Evolutionary conservation across 2,888 invertebrate genomes (phyloP), one percentile per base, ranked within the genome.

Genomic region (Orthosia incerta): DNA sequence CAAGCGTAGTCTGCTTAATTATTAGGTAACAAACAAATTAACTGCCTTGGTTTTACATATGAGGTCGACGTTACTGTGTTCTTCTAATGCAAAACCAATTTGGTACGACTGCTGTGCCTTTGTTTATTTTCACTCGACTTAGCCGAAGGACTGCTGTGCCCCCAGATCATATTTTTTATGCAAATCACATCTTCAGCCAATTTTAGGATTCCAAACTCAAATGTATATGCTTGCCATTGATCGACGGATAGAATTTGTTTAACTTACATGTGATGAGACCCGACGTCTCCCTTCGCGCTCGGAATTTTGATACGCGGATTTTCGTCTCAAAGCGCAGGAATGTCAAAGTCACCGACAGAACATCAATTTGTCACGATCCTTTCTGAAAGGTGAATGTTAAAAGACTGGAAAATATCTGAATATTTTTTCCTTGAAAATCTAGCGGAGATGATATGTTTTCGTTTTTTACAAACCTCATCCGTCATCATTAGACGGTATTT

Each of bases 331-430:
- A 74, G n/a, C 53, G 31, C 3, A 79, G 9, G 56, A 76, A 69
- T 63, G 64, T 70, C 85, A 67, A 70, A 71, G 48, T 71, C 76
- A 76, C 60, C 18, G 77, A 71, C 84, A 81, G 69, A 56, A 23
- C 74, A 71, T 82, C 83, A 74, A 84, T 83, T 84, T 84, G 82
- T 83, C 85, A 82, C 78, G 82, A 73, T 68, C 57, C 11, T 55
- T 39, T 39, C 23, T 74, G 45, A 71, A 84, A 63, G 78, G 70
- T 73, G 70, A 53, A 56, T 73, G 67, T 71, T 82, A 62, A 77
- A 84, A 74, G 65, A 82, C 82, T 84, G 79, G 71, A 82, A 78
- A 82, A 82, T 67, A 69, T 64, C 60, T 63, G 78, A 71, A 74
- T 77, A 84, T 71, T 77, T 71, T 69, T 72, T 63, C 70, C 62